Percentiles rank a stretch among this genome's conserved stretches.
Conservation (phyloP, 2,888 invertebrate species). For the Agrotis exclamationis region DNA sequence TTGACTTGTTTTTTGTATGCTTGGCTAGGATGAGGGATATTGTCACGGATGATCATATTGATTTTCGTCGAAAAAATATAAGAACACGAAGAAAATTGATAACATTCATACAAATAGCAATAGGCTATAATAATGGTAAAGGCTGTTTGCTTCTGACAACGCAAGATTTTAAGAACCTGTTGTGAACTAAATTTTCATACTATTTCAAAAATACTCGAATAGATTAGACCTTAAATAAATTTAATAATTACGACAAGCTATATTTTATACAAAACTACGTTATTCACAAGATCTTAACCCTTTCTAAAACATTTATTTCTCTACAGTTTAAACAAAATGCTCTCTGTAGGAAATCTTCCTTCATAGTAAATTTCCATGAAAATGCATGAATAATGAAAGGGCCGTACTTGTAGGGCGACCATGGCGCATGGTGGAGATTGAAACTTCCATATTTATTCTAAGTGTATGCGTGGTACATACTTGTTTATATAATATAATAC, state of each 20-base stretch:
- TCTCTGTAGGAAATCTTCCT: slow-evolving; percentile 41
- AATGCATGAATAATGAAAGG: slow-evolving; percentile 63
- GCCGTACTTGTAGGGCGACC: slow-evolving; percentile 40
- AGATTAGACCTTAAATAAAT: not conserved
- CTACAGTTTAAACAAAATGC: slow-evolving; percentile 39
- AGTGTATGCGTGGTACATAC: slow-evolving; percentile 35
- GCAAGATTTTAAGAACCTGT: no score
- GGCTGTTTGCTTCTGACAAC: not conserved
- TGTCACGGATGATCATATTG: not conserved
- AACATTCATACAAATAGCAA: not conserved
- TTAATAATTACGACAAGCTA: not conserved
- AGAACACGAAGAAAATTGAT: not conserved
- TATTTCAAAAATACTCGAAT: not conserved
- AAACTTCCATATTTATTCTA: slow-evolving; percentile 46
- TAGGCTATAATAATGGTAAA: not conserved
- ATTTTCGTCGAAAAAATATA: not conserved
- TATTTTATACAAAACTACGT: not conserved
- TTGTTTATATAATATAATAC: not conserved
- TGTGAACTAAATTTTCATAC: not conserved
- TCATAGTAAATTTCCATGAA: slow-evolving; percentile 61
- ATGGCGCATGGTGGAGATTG: slow-evolving; percentile 15
- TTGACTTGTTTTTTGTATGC: slow-evolving; percentile 10
- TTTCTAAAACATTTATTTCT: slow-evolving; percentile 26
- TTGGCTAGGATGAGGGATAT: not conserved
- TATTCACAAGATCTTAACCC: not conserved